Base-by-base conservation (phyloP, 2,113 vertebrate genomes). In the Riparia riparia region DNA sequence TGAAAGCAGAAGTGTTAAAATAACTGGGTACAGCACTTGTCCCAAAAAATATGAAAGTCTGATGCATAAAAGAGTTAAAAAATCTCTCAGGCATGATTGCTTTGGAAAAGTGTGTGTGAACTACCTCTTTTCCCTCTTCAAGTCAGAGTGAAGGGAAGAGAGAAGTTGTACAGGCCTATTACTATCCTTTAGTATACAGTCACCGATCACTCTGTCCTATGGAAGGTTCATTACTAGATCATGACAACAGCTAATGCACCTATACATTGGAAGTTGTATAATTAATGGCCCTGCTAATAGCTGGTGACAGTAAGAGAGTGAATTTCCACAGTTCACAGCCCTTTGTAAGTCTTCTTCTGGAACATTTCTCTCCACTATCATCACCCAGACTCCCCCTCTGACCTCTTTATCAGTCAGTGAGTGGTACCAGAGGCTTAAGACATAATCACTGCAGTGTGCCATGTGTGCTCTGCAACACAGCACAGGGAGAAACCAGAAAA, bases 401-500 rank as follows among this genome's bases (percentile, higher is more conserved):
- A 97, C 97, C 97, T 92, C 89, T 96, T 97, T 97, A 97, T 97
- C 97, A 91, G 93, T 71, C 95, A 96, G 90, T 97, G 96, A 97
- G 96, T 97, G 96, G 97, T 97, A 97, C 96, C 86, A 92, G 96
- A 97, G 90, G 80, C 53, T 96, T 96, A 95, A 96, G 87, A 72
- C 86, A 94, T 82, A 95, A 94, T 85, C 83, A 77, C 44, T 68
- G 71, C 86, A 80, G 56, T 54, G 50, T 88, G 82, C 89, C 80
- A 26, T 83, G 54, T 74, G 68, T 86, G 58, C 41, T 92, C 82
- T 90, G 77, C 12, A 2, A 34, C 69, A 77, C 19, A 83, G 39
- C 18, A 41, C 17, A 61, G 50, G 28, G 28, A 47, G 81, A 66
- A 80, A 44, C 11, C 21, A 65, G 31, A 4, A 42, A 88, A 82